Conservation (phyloP, 2,113 vertebrate species). For the Seriola dumerili region DNA sequence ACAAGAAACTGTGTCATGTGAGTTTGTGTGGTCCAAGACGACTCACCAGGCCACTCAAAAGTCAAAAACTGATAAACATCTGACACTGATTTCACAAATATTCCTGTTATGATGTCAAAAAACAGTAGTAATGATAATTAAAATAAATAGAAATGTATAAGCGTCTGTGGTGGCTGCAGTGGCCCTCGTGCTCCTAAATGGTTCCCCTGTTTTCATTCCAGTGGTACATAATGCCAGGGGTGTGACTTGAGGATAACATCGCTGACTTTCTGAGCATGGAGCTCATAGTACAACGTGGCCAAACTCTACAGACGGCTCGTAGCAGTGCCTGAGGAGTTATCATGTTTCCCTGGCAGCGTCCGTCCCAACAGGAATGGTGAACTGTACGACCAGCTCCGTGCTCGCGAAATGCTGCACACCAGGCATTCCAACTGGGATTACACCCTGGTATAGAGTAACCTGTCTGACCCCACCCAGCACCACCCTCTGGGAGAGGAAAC, state of each 20-base stretch:
- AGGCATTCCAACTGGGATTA: constrained; percentile 64
- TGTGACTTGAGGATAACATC: constrained; percentile 43
- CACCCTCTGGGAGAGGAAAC: constrained; percentile 10
- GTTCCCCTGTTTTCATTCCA: not conserved
- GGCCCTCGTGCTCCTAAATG: not conserved
- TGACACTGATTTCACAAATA: too few species aligned
- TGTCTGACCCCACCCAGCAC: constrained; percentile 51
- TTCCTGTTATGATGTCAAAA: too few species aligned
- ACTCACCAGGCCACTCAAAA: too few species aligned
- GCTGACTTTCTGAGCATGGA: constrained; percentile 43
- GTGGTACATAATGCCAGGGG: not conserved
- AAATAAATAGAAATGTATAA: too few species aligned
- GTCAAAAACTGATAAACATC: too few species aligned
- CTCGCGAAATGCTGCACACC: constrained; percentile 38
- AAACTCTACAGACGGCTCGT: constrained; percentile 41
- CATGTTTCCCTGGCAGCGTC: constrained; percentile 52
- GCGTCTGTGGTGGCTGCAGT: not conserved
- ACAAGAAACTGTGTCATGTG: too few species aligned
- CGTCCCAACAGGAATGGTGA: constrained; percentile 44
- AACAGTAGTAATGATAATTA: too few species aligned
- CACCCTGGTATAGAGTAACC: constrained; percentile 60
- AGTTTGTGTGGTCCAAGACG: too few species aligned
- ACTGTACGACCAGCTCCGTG: constrained; percentile 32
- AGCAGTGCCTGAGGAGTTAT: constrained; percentile 48
- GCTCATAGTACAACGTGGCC: constrained; percentile 46